These are phyloP conservation scores for Urocolius indicus DNA, from an alignment of 2,113 vertebrate species.

Conservation along the genomic window DNA sequence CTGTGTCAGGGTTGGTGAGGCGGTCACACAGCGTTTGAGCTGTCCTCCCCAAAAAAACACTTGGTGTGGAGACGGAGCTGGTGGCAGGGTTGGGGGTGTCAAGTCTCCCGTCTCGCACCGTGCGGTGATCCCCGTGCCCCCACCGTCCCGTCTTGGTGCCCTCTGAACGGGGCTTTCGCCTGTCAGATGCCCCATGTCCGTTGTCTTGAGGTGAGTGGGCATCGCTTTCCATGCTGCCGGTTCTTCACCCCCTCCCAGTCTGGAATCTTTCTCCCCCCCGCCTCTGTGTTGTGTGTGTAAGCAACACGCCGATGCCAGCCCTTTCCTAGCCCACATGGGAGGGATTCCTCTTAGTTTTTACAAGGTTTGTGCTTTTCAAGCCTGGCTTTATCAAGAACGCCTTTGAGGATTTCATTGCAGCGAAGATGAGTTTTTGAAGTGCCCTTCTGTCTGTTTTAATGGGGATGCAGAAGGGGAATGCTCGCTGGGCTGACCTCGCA, in stretches of 20 bases:
- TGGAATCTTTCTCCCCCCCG: not conserved
- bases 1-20: not conserved
- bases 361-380: not conserved
- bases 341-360: not conserved
- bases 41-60: rapidly evolving
- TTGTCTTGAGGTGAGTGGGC: not conserved
- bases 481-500: not conserved
- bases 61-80: rapidly evolving
- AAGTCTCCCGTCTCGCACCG: rapidly evolving
- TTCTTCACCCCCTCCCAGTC: not conserved
- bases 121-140: not conserved
- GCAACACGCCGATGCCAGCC: not conserved
- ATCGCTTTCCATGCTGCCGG: not conserved
- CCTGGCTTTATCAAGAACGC: not conserved
- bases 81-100: too few relatives aligned
- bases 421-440: rapidly evolving
- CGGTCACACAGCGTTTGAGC: not conserved
- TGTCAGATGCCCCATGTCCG: rapidly evolving
- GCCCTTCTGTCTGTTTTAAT: not conserved
- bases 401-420: not conserved
- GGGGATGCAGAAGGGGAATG: not conserved
- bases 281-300: not conserved
- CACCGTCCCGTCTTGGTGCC: rapidly evolving
- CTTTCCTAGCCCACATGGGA: not conserved
- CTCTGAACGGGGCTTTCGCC: too few relatives aligned